Conservation (phyloP, 92 coral and sea anemone species). For the Parazoanthus darwini region DNA sequence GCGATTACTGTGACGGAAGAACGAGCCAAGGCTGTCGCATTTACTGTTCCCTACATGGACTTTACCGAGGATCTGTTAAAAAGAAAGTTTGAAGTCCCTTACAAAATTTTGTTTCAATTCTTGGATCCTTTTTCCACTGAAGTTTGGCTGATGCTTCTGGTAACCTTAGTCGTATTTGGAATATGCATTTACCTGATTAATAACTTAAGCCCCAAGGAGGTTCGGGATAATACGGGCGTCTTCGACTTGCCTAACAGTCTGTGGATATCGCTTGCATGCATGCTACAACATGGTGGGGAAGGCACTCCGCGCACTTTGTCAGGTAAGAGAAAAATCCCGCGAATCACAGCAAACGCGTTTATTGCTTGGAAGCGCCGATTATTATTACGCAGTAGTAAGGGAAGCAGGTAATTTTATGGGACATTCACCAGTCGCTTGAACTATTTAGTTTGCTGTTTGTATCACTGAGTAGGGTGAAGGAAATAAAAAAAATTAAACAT, state of each 20-base stretch:
- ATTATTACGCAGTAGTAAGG: too few relatives aligned
- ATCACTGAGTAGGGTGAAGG: too few relatives aligned
- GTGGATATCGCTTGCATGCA: conserved; percentile 63
- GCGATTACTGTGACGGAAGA: conserved; percentile 38
- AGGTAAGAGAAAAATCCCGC: conserved; percentile 26
- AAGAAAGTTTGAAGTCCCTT: neutral
- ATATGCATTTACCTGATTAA: conserved; percentile 46
- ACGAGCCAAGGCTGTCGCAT: conserved; percentile 38
- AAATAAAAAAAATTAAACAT: too few relatives aligned
- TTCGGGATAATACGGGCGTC: conserved; percentile 11
- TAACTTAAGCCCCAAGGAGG: conserved; percentile 21
- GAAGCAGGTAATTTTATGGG: too few relatives aligned
- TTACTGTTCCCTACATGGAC: conserved; percentile 42
- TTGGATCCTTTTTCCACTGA: conserved; percentile 64
- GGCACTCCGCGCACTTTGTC: conserved; percentile 60
- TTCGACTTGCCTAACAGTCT: conserved; percentile 56
- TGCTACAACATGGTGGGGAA: conserved; percentile 75
- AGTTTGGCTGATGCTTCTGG: conserved; percentile 67
- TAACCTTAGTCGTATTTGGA: conserved; percentile 51
- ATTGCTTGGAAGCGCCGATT: too few relatives aligned
- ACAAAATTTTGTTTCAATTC: conserved; percentile 29
- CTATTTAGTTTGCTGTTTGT: too few relatives aligned
- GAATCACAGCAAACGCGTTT: too few relatives aligned
- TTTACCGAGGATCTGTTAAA: conserved; percentile 31
- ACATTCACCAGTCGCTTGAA: too few relatives aligned